Base-by-base conservation (phyloP, 1,140 invertebrate species). In the Drosophila eugracilis region DNA sequence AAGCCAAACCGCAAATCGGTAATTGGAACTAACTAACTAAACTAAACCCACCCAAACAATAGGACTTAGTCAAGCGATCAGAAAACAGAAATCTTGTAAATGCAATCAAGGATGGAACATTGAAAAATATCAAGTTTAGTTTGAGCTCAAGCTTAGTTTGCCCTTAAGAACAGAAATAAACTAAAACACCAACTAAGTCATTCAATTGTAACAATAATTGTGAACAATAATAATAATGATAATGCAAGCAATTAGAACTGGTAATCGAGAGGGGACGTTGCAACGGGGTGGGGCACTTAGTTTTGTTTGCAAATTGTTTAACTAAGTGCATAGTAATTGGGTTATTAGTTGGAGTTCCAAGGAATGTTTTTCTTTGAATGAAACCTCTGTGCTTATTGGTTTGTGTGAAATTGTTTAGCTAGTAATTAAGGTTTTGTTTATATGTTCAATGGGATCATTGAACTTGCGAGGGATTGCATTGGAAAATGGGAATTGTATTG, bases 51-150 rank as follows among this genome's bases (percentile, higher is more conserved):
- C 9, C 10, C 0, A 3, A 32, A 50, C 48, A 77, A 60, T 75
- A 58, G 60, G 57, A 57, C 41, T 80, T 86, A 86, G 72, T 85
- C 76, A 80, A 86, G 76, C 80, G 76, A 67, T 80, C 57, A 85
- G 66, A 85, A 85, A 67, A 72, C 66, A 85, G 76, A 85, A 85
- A 73, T 85, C 76, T 85, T 73, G 76, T 74, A 71, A 85, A 75
- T 79, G 53, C 72, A 47, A 59, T 58, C 80, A 85, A 85, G 81
- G 81, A 80, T 85, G 53, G 66, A 80, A 58, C 81, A 85, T 86
- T 85, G 81, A 86, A 81, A 54, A 66, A 78, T 78, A 75, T 53
- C 79, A 66, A 60, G 47, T 53, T 72, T 37, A 22, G 49, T 15
- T 52, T 71, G 30, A 28, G n/a, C n/a, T 42, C 10, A 17, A 41